A percentile compares a stretch with the other conserved stretches of the same genome.
Conservation (phyloP, 2,797 vertebrate species). For the Alauda arvensis region DNA sequence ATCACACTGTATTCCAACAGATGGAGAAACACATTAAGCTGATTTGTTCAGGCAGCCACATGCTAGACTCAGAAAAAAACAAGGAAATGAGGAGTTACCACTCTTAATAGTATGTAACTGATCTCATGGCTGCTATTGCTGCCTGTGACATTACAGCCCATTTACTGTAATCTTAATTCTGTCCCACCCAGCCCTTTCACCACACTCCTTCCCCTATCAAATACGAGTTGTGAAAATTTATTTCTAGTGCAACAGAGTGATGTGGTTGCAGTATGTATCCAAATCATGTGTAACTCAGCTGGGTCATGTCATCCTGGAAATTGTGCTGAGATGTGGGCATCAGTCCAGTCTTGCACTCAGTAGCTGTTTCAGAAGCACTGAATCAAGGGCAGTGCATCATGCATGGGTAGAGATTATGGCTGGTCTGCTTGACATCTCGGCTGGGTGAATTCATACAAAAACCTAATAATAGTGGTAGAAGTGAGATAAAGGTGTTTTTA, state of each 20-base stretch:
- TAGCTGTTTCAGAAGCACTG: background rate
- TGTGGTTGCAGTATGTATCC: background rate
- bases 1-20: slow-evolving; percentile 36
- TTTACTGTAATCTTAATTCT: background rate
- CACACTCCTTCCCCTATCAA: background rate
- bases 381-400: background rate
- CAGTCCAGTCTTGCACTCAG: background rate
- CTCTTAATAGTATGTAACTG: background rate
- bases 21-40: slow-evolving; percentile 53
- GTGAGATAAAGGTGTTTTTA: background rate
- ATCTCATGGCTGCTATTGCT: background rate
- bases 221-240: background rate
- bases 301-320: background rate
- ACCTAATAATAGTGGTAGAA: background rate
- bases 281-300: rapidly evolving
- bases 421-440: background rate
- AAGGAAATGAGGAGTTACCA: slow-evolving; percentile 31
- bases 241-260: background rate
- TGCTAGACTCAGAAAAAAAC: slow-evolving; percentile 5
- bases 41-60: slow-evolving; percentile 52
- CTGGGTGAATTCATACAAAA: background rate
- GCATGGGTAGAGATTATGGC: background rate
- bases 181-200: background rate
- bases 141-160: background rate
- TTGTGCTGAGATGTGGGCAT: background rate